Evolutionary conservation across 2,797 vertebrate genomes (phyloP), one percentile per base, ranked within the genome.

Genomic region (Hippocampus kuda): DNA sequence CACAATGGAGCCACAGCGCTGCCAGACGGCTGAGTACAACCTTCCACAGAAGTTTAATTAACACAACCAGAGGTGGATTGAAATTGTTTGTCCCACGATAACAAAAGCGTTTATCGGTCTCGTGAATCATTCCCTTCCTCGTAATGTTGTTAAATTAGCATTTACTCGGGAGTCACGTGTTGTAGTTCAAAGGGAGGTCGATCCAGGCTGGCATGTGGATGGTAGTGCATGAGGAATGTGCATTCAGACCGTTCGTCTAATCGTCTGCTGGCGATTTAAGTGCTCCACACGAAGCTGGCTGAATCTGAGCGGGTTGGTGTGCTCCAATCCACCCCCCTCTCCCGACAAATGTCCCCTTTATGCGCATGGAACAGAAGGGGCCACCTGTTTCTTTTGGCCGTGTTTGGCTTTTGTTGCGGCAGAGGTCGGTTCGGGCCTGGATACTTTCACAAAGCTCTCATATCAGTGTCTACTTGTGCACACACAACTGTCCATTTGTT

Each of bases 331-430:
- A 74, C 70, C 66, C 34, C 34, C 34, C 34, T 34, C 34, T 38
- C 73, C 66, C 66, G 70, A 89, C 88, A 92, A 90, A 90, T 90
- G 86, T 79, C 83, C 75, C 26, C 42, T 65, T 65, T 65, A 65
- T 65, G 15, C 62, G 15, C 44, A 11, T 75, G 89, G 87, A 86
- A 88, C 86, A 88, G 83, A 87, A 88, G 88, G 85, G 79, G 79
- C 90, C 90, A 91, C 91, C 91, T 92, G 91, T 92, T 91, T 81
- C 65, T 67, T 67, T 82, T 87, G 84, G 80, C 76, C 30, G 38
- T 53, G 48, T 27, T 49, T 65, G 79, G 86, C 87, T 86, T 91
- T 91, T 90, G 89, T 92, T 89, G 75, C 76, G 81, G 85, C 62
- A 26, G 22, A 76, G 87, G 88, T 89, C 85, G 85, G 69, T 78